Base-by-base conservation (phyloP, 2,888 invertebrate species). In the Pandemis heparana region DNA sequence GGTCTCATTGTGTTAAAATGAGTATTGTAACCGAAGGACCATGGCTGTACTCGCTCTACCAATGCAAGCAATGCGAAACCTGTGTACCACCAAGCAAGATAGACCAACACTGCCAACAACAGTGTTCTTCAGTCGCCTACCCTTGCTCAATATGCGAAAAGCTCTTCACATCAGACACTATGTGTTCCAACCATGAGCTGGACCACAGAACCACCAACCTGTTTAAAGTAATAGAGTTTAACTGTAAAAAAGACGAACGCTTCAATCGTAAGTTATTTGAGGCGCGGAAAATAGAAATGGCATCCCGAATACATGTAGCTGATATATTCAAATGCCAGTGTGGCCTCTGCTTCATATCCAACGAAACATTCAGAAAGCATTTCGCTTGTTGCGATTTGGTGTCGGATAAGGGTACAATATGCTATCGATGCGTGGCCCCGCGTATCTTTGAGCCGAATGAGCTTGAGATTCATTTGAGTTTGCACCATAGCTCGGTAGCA, bases 61-160 rank as follows among this genome's bases (percentile, higher is more conserved):
- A 16, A 16, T 65, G 65, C 16, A 48, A 14, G 7, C 51, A 51
- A 32, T 65, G 65, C 38, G 16, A n/a, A 10, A 65, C 48, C 7
- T 65, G 65, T 14, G 65, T 65, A 1, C 38, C 65, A 38, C n/a
- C 32, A 38, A 14, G 32, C 38, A 32, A 38, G 16, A 5, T 65
- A 32, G 65, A 65, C 0, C n/a, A 38, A 6, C 65, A 65, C 32
- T 51, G 5, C 16, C n/a, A 10, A 38, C 4, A 9, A 38, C 9
- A 16, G 7, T 65, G 65, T n/a, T 38, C 9, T 16, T n/a, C 10
- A 0, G 8, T 65, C 7, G 18, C n/a, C 51, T 38, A 65, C 38
- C 48, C 38, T 10, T 65, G 65, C 7, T 16, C n/a, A 12, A 10
- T 0, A 5, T 65, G 65, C 51, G 10, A 51, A 0, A 32, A 48